Evolutionary conservation across 2,888 invertebrate species (phyloP).

Genomic region (Xylota sylvarum): DNA sequence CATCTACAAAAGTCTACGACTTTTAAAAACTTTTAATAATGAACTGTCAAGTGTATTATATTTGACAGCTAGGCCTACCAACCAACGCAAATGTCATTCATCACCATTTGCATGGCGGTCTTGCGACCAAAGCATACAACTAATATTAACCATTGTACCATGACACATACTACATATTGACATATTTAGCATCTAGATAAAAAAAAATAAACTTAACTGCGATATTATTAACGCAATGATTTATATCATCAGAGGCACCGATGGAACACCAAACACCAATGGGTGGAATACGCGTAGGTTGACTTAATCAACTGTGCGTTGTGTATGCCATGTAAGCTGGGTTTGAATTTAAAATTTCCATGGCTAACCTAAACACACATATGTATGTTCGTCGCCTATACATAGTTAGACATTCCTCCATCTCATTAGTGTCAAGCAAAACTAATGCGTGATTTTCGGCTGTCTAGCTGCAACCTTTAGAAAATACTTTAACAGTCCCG

Average conservation of each 20-base stretch:
- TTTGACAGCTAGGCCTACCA: constrained; percentile 44
- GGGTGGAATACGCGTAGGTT: constrained; percentile 55
- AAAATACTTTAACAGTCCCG: background rate
- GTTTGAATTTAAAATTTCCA: constrained; percentile 39
- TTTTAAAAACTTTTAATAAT: constrained; percentile 8
- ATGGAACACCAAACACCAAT: constrained; percentile 35
- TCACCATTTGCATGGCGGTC: constrained; percentile 50
- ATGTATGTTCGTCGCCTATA: background rate
- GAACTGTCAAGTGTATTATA: constrained; percentile 53
- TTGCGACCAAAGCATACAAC: constrained; percentile 1
- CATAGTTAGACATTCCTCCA: constrained; percentile 65
- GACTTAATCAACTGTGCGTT: constrained; percentile 48
- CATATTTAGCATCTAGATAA: constrained; percentile 29
- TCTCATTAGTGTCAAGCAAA: constrained; percentile 68
- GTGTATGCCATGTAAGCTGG: constrained; percentile 12
- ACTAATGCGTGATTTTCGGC: constrained; percentile 47
- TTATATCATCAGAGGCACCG: constrained; percentile 41
- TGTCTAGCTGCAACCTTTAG: constrained; percentile 7
- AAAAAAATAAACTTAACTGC: constrained; percentile 30
- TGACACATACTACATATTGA: constrained; percentile 20
- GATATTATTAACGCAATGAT: constrained; percentile 60
- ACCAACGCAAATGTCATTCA: constrained; percentile 60
- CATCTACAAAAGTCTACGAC: background rate
- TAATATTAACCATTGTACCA: constrained; percentile 7
- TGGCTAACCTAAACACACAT: constrained; percentile 20